Base-by-base conservation (phyloP, 2,888 invertebrate genomes). In the Netelia inedita region DNA sequence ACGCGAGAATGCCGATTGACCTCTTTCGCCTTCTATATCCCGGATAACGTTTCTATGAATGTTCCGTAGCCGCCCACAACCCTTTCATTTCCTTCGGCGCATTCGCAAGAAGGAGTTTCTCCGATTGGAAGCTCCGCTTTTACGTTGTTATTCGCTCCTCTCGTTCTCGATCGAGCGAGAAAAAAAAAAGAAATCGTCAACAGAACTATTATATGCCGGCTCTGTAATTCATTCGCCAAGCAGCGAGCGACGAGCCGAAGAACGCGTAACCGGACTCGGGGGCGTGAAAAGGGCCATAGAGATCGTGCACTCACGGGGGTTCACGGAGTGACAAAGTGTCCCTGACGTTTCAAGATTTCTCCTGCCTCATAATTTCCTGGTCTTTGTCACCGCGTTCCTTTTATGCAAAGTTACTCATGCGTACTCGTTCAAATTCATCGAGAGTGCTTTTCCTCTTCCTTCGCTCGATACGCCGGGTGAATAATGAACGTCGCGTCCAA, bases 31-130 rank as follows among this genome's bases (percentile, higher is more conserved):
- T 87, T 72, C 91, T 93, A 88, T 19, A 72, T 41, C 78, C 93
- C 91, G 91, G 92, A 87, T 93, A 89, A 88, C 92, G 92, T 93
- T 93, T 93, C 93, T 93, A 93, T 91, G 93, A 93, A 91, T 93
- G 93, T 91, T 93, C 90, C 90, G 91, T 91, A 88, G 91, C 90
- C 92, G 90, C 91, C 90, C 91, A 90, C 91, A 92, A 92, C 91
- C 91, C 91, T 91, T 87, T 87, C 87, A 65, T 88, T 89, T 88
- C 85, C 87, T 87, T 81, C 55, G 16, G 23, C n/a, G 3, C 57
- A 76, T 61, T 55, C 57, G n/a, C 16, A 23, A 72, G 59, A 50
- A 35, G 3, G 66, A 72, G 73, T 76, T 71, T 78, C 61, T 46
- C 55, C 57, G 46, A 69, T 50, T 74, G 74, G 23, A 74, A n/a